These are phyloP conservation scores for Anisognathus igniventris DNA, from an alignment of 2,797 vertebrate species.

Conservation along the genomic window DNA sequence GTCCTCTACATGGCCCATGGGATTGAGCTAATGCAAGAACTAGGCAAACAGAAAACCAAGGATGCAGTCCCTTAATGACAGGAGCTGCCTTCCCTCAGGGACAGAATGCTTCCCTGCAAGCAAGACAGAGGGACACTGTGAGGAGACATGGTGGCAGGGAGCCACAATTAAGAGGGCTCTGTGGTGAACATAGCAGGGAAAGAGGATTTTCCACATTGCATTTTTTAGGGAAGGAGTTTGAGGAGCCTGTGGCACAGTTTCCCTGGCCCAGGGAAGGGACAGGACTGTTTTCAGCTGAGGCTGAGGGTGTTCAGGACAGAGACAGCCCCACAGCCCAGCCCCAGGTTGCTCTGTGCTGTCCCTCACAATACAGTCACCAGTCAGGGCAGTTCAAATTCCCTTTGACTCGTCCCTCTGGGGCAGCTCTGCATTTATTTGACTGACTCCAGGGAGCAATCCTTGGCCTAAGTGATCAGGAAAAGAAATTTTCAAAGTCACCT, in stretches of 20 bases:
- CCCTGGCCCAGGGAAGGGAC: neutral
- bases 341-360: neutral
- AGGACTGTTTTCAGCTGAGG: neutral
- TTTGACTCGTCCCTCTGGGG: neutral
- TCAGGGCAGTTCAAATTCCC: neutral
- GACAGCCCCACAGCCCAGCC: neutral
- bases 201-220: neutral
- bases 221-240: neutral
- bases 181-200: neutral
- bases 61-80: neutral
- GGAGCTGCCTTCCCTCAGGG: slow-evolving; percentile 7
- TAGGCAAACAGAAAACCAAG: neutral
- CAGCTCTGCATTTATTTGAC: neutral
- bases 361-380: neutral
- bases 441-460: neutral
- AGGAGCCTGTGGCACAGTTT: neutral
- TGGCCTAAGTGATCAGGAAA: neutral
- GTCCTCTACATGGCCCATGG: slow-evolving; percentile 10
- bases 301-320: neutral
- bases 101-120: neutral
- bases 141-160: neutral
- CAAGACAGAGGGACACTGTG: neutral
- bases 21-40: slow-evolving; percentile 9
- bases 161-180: neutral
- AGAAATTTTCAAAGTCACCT: neutral